phyloP scores from a whole-genome alignment of 2,797 vertebrate species.

The Eospalax fontanierii region DNA sequence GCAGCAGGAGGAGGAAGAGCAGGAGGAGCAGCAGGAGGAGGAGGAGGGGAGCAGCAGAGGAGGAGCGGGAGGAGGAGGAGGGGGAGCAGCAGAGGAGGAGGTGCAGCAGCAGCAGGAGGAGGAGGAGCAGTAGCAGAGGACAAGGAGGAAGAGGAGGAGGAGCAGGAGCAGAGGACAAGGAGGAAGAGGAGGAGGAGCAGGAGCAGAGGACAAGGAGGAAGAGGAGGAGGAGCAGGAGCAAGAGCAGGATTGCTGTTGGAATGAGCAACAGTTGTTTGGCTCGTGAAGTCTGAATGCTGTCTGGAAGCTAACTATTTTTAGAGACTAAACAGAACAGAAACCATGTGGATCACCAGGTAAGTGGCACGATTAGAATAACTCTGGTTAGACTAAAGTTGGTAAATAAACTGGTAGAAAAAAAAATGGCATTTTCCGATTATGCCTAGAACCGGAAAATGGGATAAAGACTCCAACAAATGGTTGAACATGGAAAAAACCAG shows the following conservation, averaged over 20 bases:
- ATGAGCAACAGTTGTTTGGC: background rate
- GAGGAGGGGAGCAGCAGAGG: no score
- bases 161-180: no score
- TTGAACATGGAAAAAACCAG: background rate
- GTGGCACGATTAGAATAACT: background rate
- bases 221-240: no score
- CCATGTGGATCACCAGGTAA: background rate
- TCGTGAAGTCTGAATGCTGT: background rate
- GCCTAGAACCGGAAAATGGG: background rate
- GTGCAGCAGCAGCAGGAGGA: no score
- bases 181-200: no score
- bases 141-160: no score
- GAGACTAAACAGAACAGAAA: slow-evolving; percentile 15
- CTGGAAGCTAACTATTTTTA: background rate
- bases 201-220: no score
- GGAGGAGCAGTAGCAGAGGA: no score
- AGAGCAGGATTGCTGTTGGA: background rate
- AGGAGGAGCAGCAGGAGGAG: no score
- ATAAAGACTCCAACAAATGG: background rate
- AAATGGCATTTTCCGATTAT: background rate
- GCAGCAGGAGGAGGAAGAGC: no score
- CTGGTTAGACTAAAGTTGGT: slow-evolving; percentile 11
- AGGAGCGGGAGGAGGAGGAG: no score
- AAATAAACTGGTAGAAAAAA: background rate
- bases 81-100: no score